Conservation (phyloP, 2,888 invertebrate species). For the Cephus runcator region DNA sequence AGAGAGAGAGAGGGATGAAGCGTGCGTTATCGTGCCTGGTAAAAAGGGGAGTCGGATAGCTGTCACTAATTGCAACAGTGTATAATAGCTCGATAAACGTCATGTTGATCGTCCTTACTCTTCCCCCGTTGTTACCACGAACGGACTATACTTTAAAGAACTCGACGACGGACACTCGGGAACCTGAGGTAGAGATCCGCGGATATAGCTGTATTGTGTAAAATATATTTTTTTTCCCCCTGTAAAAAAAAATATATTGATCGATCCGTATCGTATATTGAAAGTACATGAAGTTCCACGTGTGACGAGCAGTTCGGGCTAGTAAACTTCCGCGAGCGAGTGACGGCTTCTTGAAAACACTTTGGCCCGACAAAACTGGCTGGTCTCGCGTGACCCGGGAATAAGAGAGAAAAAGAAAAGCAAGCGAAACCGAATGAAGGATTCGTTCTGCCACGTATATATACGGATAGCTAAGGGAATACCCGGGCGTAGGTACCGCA, state of each 20-base stretch:
- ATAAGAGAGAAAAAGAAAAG: neutral
- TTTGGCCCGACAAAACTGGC: neutral
- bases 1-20: neutral
- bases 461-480: neutral
- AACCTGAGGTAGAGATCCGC: too few species aligned
- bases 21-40: neutral
- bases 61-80: slow-evolving; percentile 50
- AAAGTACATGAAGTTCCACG: too few species aligned
- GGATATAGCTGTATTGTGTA: too few species aligned
- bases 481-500: too few species aligned
- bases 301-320: neutral
- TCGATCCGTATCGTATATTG: too few species aligned
- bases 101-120: slow-evolving; percentile 44
- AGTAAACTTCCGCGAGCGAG: neutral
- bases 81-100: slow-evolving; percentile 64
- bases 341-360: neutral
- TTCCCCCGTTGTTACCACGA: neutral
- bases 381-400: neutral
- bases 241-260: too few species aligned
- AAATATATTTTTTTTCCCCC: too few species aligned
- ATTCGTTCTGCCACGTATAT: neutral
- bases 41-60: neutral
- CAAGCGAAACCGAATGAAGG: neutral
- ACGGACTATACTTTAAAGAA: neutral
- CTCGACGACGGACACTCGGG: too few species aligned